These are phyloP conservation scores for Mycalesis mineus DNA, from an alignment of 2,888 invertebrate species.

Conservation along the genomic window DNA sequence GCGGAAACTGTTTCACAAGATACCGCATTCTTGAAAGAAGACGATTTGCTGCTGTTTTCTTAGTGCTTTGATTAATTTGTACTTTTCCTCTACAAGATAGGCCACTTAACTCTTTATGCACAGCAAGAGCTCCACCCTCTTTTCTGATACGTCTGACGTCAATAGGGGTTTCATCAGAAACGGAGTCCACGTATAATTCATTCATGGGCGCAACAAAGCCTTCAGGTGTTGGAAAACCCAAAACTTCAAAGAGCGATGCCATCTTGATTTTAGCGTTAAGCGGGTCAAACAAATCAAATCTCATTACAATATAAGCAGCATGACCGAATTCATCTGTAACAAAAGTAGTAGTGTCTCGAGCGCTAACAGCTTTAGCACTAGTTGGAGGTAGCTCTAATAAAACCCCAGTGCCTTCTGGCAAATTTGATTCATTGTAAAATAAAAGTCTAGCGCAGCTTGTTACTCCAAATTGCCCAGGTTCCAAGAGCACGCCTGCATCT, in stretches of 20 bases:
- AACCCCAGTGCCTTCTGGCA: conserved; percentile 44
- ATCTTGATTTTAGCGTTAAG: conserved; percentile 51
- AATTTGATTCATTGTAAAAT: conserved; percentile 45
- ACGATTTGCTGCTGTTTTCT: conserved; percentile 63
- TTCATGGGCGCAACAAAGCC: conserved; percentile 39
- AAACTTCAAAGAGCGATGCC: conserved; percentile 44
- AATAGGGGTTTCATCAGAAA: conserved; percentile 44
- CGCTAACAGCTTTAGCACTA: conserved; percentile 52
- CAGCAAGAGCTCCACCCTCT: conserved; percentile 60
- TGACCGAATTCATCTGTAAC: conserved; percentile 54
- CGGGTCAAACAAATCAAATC: conserved; percentile 57
- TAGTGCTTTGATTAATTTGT: conserved; percentile 64
- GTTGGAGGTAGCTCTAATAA: conserved; percentile 56
- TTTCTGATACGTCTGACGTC: conserved; percentile 55
- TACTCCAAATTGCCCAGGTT: conserved; percentile 53
- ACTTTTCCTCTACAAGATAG: conserved; percentile 53
- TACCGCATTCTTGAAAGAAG: conserved; percentile 56
- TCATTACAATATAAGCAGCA: conserved; percentile 47
- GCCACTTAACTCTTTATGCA: conserved; percentile 61
- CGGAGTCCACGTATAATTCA: conserved; percentile 39
- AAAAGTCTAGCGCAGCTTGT: conserved; percentile 49
- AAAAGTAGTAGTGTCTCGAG: conserved; percentile 44
- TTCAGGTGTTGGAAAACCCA: conserved; percentile 48
- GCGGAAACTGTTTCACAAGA: conserved; percentile 60
- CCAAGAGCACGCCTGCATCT: conserved; percentile 53